A percentile compares a stretch with the other conserved stretches of the same genome.
phyloP scores from a whole-genome alignment of 2,113 vertebrate genomes.

The Steatornis caripensis region DNA sequence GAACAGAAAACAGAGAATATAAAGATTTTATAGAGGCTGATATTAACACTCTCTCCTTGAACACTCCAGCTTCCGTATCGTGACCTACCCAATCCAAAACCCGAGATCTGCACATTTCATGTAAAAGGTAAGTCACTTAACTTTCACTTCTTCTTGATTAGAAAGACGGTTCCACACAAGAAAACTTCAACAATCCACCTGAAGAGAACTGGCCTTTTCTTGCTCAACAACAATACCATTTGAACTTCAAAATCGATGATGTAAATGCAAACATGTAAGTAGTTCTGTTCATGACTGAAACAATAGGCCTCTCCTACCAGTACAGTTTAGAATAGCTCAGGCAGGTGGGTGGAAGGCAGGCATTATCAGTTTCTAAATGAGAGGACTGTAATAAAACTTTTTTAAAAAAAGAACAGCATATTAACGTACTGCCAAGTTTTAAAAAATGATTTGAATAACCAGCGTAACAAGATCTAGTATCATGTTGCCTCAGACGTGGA shows the following conservation, averaged over 20 bases:
- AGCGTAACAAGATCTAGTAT: neutral
- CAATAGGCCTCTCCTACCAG: neutral
- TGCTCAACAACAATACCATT: neutral
- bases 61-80: neutral
- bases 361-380: neutral
- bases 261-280: neutral
- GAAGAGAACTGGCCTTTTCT: neutral
- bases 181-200: neutral
- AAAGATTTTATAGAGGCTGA: neutral
- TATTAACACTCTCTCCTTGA: neutral
- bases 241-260: neutral
- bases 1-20: neutral
- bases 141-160: neutral
- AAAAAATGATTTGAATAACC: constrained; percentile 40
- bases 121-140: neutral
- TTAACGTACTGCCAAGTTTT: neutral
- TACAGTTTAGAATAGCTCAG: neutral
- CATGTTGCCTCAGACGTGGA: neutral
- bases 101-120: neutral
- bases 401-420: neutral
- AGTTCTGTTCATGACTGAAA: neutral
- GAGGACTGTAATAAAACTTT: neutral
- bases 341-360: neutral
- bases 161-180: neutral
- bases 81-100: neutral